These are phyloP conservation scores for Notothenia rossii DNA, from an alignment of 2,113 vertebrate species.

Conservation along the genomic window DNA sequence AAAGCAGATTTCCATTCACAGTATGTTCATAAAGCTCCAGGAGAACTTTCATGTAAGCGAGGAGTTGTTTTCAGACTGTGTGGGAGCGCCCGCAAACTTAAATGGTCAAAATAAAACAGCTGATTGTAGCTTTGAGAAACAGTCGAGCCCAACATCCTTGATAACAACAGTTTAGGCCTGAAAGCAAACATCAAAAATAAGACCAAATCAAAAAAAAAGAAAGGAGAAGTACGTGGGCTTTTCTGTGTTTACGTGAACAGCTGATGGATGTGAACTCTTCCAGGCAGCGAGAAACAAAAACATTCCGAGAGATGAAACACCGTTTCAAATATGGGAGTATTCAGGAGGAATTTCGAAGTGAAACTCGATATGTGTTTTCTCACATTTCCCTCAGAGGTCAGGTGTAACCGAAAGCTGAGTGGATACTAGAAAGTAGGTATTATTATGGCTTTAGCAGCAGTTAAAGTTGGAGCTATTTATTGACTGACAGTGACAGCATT, in stretches of 20 bases:
- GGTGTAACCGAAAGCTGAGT: background rate
- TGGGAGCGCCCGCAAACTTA: conserved; percentile 47
- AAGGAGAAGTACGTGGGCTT: background rate
- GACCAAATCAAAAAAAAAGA: background rate
- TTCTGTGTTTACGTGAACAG: conserved; percentile 49
- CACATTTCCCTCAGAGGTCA: conserved; percentile 2
- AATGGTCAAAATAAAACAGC: conserved; percentile 45
- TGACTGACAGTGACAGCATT: background rate
- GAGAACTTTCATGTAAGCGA: background rate
- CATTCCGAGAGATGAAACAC: background rate
- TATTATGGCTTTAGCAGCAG: background rate
- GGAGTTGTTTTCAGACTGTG: conserved; percentile 48
- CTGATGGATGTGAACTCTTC: conserved; percentile 32
- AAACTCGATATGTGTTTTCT: background rate
- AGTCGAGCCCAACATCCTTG: conserved; percentile 22
- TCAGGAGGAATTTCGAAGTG: background rate
- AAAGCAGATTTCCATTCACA: background rate
- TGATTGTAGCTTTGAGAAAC: conserved; percentile 65
- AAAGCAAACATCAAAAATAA: conserved; percentile 41
- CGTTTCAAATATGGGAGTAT: conserved; percentile 4
- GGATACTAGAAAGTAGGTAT: background rate
- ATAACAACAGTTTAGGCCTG: conserved; percentile 50
- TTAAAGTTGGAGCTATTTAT: background rate
- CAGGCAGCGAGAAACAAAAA: conserved; percentile 31
- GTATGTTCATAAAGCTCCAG: conserved; percentile 16